phyloP scores from a whole-genome alignment of 1,140 invertebrate species.

The Drosophila dunni region DNA sequence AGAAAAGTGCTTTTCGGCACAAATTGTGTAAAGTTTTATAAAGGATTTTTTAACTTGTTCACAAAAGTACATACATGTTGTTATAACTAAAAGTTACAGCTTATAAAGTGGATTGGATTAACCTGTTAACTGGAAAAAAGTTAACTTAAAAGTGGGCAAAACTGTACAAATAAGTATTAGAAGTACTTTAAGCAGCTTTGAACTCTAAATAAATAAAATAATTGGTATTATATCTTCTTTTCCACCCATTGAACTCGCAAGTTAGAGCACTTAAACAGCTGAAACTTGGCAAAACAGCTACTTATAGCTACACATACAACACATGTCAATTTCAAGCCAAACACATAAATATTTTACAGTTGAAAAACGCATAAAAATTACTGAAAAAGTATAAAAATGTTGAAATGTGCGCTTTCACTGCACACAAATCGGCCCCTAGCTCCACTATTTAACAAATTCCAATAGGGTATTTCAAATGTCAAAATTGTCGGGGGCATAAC shows the following conservation, averaged over 20 bases:
- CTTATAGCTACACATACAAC: neutral
- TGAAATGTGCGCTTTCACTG: neutral
- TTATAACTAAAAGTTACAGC: no score
- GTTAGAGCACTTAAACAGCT: neutral
- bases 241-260: neutral
- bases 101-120: no score
- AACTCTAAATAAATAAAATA: no score
- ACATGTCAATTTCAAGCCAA: neutral
- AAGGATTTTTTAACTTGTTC: neutral
- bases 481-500: neutral
- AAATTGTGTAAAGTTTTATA: neutral
- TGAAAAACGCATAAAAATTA: neutral
- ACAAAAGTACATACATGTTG: neutral
- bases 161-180: no score
- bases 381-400: neutral
- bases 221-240: no score
- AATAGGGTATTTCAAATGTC: neutral
- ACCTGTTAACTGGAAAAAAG: no score
- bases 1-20: constrained; percentile 2
- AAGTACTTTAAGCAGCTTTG: neutral
- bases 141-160: no score
- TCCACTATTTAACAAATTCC: neutral
- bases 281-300: neutral
- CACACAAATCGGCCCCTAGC: neutral
- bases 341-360: neutral